These are phyloP conservation scores for Schizopygopsis pylzovi DNA, from an alignment of 2,797 vertebrate genomes.

Conservation along the genomic window DNA sequence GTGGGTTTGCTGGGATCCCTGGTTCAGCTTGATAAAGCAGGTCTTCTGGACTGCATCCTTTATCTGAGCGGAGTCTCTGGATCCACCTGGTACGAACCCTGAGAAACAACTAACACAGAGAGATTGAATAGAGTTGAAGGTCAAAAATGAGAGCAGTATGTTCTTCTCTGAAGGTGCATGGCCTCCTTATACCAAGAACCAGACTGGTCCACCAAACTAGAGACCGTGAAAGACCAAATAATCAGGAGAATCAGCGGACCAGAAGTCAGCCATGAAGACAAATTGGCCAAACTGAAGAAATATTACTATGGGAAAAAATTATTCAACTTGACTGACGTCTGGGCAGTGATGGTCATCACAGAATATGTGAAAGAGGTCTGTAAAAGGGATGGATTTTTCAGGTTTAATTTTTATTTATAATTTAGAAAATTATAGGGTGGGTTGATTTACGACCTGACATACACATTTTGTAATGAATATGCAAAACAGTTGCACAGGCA, in stretches of 20 bases:
- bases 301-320: neutral
- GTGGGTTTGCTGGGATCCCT: slow-evolving; percentile 47
- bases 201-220: slow-evolving; percentile 36
- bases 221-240: slow-evolving; percentile 20
- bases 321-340: slow-evolving; percentile 39
- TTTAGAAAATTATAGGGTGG: neutral
- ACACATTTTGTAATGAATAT: too few relatives aligned
- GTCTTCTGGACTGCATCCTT: slow-evolving; percentile 44
- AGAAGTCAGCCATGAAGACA: neutral
- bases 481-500: too few relatives aligned
- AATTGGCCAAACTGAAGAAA: neutral
- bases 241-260: neutral
- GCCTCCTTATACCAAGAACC: too few relatives aligned
- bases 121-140: neutral
- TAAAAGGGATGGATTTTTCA: neutral
- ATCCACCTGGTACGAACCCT: slow-evolving; percentile 52
- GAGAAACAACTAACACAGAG: too few relatives aligned
- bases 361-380: slow-evolving; percentile 35
- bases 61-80: slow-evolving; percentile 60
- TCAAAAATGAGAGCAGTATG: neutral
- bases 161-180: neutral
- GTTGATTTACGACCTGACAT: too few relatives aligned
- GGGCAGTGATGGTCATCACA: slow-evolving; percentile 8
- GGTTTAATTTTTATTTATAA: too few relatives aligned
- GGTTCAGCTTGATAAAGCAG: slow-evolving; percentile 26